Conservation (phyloP, 2,797 vertebrate species). For the Hylomyscus alleni region DNA sequence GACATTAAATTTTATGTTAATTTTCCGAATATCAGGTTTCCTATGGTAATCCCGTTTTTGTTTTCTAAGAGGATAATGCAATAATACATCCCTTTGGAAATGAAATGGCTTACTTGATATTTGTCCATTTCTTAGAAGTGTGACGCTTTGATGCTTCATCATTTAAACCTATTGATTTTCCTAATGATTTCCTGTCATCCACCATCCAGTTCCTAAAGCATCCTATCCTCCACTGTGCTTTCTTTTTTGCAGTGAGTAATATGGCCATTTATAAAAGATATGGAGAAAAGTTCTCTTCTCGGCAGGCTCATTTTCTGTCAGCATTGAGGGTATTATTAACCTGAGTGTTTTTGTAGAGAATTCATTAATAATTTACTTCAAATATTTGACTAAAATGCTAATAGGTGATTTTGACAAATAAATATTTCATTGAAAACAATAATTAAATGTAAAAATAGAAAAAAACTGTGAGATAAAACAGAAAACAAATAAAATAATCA, state of each 20-base stretch:
- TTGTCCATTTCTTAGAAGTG: conserved; percentile 68
- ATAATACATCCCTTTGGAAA: conserved; percentile 48
- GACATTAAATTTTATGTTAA: conserved; percentile 52
- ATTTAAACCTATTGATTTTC: conserved; percentile 80
- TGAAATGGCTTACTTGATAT: conserved; percentile 68
- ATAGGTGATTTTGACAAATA: neutral
- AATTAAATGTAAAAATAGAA: conserved; percentile 32
- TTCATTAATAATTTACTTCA: conserved; percentile 26
- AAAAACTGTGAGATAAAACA: neutral
- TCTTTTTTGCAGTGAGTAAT: conserved; percentile 77
- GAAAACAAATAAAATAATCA: neutral
- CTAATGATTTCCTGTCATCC: conserved; percentile 82
- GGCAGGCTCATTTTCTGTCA: conserved; percentile 66
- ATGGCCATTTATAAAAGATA: conserved; percentile 63
- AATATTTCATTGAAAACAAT: neutral
- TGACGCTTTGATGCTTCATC: conserved; percentile 71
- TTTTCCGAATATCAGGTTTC: neutral
- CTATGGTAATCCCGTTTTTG: conserved; percentile 1
- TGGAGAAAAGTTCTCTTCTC: conserved; percentile 41
- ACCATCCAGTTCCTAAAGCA: conserved; percentile 42
- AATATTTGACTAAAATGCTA: neutral
- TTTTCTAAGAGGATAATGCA: neutral
- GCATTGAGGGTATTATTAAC: conserved; percentile 34
- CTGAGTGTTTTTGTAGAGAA: conserved; percentile 14
- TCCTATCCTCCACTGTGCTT: conserved; percentile 33